Evolutionary conservation across 2,797 vertebrate genomes (phyloP).

Genomic region (Molossus alvarezi): DNA sequence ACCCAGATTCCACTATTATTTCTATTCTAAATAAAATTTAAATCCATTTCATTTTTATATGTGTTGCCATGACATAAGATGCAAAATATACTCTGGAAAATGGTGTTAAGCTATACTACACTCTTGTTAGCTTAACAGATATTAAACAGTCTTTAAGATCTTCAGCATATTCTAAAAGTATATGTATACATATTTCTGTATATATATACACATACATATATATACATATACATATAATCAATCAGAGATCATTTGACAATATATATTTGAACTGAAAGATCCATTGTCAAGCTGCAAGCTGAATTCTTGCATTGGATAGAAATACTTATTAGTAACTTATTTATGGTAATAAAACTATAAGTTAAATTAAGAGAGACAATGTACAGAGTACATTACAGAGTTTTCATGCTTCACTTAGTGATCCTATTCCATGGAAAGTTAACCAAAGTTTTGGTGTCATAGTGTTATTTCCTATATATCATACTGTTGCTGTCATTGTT

Average conservation of each 20-base stretch:
- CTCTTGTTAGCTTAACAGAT: background rate
- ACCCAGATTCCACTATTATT: background rate
- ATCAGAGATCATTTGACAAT: background rate
- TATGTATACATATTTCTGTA: too few species aligned
- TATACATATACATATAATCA: background rate
- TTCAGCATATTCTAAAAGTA: background rate
- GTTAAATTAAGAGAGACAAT: background rate
- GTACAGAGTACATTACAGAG: background rate
- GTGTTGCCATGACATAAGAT: background rate
- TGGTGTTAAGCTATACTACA: background rate
- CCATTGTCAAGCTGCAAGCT: background rate
- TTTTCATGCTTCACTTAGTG: background rate
- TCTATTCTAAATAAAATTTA: background rate
- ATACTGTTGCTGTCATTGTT: background rate
- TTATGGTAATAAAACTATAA: background rate
- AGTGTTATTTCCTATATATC: background rate
- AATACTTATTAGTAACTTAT: background rate
- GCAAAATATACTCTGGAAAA: conserved; percentile 6
- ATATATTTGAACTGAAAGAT: background rate
- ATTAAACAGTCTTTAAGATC: background rate
- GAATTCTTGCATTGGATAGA: background rate
- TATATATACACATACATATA: background rate
- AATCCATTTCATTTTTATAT: conserved; percentile 19
- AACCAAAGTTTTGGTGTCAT: background rate
- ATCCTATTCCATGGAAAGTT: background rate